Evolutionary conservation across 2,797 vertebrate species (phyloP).

Genomic region (Sarcophilus harrisii): DNA sequence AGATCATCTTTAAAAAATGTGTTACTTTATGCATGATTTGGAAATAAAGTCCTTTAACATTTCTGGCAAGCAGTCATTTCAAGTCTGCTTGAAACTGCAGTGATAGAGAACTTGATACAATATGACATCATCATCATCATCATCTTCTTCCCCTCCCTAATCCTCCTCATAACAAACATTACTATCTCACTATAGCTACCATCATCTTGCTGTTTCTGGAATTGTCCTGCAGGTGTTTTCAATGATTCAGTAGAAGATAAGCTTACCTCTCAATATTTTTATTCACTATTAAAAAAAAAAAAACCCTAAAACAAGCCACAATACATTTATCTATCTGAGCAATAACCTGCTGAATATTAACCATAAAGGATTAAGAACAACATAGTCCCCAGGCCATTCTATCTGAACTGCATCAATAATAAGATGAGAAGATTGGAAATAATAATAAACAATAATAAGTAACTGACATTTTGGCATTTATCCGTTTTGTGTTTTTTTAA

Average conservation of each 20-base stretch:
- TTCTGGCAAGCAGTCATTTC: background rate
- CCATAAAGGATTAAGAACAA: background rate
- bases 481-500: background rate
- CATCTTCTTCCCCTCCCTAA: background rate
- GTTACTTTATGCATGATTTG: background rate
- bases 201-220: background rate
- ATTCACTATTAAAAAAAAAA: background rate
- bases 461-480: background rate
- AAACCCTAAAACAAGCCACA: background rate
- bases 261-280: background rate
- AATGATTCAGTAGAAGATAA: background rate
- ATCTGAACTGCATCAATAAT: background rate
- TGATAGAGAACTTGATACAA: background rate
- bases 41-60: background rate
- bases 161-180: background rate
- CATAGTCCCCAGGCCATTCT: background rate
- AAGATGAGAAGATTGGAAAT: background rate
- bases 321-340: background rate
- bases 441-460: background rate
- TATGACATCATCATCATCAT: background rate
- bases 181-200: background rate
- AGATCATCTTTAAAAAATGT: too few relatives aligned
- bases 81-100: background rate
- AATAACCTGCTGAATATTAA: background rate
- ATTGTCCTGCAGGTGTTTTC: background rate